A percentile compares a stretch with the other conserved stretches of the same genome.
Conservation (phyloP, 2,888 invertebrate species). For the Nudaria mundana region DNA sequence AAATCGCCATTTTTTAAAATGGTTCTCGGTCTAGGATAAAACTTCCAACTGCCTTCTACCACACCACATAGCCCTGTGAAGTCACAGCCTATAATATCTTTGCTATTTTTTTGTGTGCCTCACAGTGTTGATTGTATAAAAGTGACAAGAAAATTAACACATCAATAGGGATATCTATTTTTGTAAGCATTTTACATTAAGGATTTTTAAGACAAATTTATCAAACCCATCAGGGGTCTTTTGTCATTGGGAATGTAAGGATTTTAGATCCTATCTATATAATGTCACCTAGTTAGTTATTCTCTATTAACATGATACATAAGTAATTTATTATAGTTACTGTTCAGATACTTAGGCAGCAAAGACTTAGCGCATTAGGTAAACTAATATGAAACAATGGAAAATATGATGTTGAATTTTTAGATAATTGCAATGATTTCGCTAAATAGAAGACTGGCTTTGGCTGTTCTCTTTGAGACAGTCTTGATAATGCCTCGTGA, state of each 20-base stretch:
- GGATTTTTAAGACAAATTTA: not conserved
- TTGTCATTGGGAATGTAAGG: no score
- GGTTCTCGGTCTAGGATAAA: conserved; percentile 57
- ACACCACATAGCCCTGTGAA: conserved; percentile 27
- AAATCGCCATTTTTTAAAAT: conserved; percentile 36
- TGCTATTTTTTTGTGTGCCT: conserved; percentile 71
- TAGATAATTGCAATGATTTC: no score
- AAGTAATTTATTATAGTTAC: no score
- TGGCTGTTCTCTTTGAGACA: no score
- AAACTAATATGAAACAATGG: no score
- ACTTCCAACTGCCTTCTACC: conserved; percentile 32
- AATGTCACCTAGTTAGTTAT: no score
- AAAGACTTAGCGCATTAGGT: no score
- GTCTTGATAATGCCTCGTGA: no score
- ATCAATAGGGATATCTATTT: conserved; percentile 1
- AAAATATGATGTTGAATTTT: no score
- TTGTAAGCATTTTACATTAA: not conserved
- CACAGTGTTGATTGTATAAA: conserved; percentile 42
- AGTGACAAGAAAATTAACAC: conserved; percentile 6
- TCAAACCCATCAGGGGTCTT: not conserved
- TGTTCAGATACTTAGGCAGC: no score
- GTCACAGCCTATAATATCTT: conserved; percentile 56
- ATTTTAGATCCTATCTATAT: no score
- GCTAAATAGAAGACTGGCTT: no score
- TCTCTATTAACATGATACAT: conserved; percentile 8